Conservation (phyloP, 2,113 vertebrate genomes). For the Charadrius vociferus region DNA sequence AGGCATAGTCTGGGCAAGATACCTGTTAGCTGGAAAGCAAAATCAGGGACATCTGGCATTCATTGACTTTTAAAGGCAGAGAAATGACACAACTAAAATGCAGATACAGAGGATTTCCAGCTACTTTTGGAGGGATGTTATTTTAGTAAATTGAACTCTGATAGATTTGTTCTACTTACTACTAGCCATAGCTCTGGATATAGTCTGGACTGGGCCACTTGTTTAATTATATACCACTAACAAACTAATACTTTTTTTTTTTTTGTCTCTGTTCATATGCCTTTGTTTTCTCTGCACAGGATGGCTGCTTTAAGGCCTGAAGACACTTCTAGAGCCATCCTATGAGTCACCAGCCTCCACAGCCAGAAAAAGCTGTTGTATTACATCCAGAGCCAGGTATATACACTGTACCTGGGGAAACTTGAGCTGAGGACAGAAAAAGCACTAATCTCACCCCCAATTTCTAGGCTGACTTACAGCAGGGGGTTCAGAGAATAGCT, state of each 20-base stretch:
- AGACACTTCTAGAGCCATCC: background rate
- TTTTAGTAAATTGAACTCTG: slow-evolving; percentile 24
- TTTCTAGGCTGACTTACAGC: background rate
- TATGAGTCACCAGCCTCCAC: background rate
- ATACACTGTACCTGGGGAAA: fast-evolving
- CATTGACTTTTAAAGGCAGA: slow-evolving; percentile 46
- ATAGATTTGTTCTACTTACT: background rate
- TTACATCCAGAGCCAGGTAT: background rate
- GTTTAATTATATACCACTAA: background rate
- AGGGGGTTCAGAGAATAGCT: background rate
- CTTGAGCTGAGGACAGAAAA: background rate
- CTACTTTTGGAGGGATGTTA: background rate
- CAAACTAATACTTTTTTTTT: background rate
- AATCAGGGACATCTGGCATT: slow-evolving; percentile 49
- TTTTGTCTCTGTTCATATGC: background rate
- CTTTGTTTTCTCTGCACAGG: background rate
- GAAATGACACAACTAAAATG: slow-evolving; percentile 45
- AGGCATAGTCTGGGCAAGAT: slow-evolving; percentile 17
- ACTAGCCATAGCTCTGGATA: background rate
- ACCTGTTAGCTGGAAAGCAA: slow-evolving; percentile 42
- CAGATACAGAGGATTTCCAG: slow-evolving; percentile 41
- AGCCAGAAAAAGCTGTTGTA: background rate
- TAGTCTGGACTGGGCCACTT: background rate
- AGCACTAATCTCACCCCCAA: background rate
- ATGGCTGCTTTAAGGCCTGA: background rate